A percentile compares a stretch with the other conserved stretches of the same genome.
These are phyloP conservation scores for Acronicta aceris DNA, from an alignment of 2,888 invertebrate species.

Conservation along the genomic window DNA sequence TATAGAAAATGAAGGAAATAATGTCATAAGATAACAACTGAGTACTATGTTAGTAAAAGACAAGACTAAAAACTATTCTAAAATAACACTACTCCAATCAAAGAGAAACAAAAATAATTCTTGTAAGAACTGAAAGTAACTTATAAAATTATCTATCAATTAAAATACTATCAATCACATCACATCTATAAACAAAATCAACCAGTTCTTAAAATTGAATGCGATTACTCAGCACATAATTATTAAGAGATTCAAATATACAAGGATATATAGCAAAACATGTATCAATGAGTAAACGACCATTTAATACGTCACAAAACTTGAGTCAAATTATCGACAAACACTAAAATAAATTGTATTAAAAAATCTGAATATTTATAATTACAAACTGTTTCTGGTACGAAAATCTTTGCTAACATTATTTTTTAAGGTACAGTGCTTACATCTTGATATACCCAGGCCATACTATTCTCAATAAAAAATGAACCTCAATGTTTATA, in stretches of 20 bases:
- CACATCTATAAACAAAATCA: constrained; percentile 51
- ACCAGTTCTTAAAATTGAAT: constrained; percentile 44
- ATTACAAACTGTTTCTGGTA: constrained; percentile 49
- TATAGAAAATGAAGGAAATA: constrained; percentile 11
- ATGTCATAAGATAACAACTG: constrained; percentile 10
- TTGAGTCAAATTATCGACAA: constrained; percentile 44
- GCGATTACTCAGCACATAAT: constrained; percentile 51
- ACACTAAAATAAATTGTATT: constrained; percentile 48
- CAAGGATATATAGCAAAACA: constrained; percentile 54
- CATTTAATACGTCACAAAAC: constrained; percentile 52
- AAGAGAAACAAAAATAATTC: constrained; percentile 55
- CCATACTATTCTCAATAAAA: constrained; percentile 23
- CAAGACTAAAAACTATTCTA: constrained; percentile 53
- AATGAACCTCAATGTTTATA: constrained; percentile 27
- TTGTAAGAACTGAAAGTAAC: constrained; percentile 53
- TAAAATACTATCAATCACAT: constrained; percentile 59
- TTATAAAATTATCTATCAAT: constrained; percentile 55
- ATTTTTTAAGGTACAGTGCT: constrained; percentile 42
- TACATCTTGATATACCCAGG: constrained; percentile 42
- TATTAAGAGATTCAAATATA: constrained; percentile 65
- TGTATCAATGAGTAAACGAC: constrained; percentile 54
- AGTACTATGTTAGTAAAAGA: constrained; percentile 37
- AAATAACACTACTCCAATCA: constrained; percentile 53
- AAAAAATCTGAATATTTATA: constrained; percentile 48
- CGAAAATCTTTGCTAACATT: constrained; percentile 44